Evolutionary conservation across 2,888 invertebrate species (phyloP).

Genomic region (Drosophila nr. perissopoda): DNA sequence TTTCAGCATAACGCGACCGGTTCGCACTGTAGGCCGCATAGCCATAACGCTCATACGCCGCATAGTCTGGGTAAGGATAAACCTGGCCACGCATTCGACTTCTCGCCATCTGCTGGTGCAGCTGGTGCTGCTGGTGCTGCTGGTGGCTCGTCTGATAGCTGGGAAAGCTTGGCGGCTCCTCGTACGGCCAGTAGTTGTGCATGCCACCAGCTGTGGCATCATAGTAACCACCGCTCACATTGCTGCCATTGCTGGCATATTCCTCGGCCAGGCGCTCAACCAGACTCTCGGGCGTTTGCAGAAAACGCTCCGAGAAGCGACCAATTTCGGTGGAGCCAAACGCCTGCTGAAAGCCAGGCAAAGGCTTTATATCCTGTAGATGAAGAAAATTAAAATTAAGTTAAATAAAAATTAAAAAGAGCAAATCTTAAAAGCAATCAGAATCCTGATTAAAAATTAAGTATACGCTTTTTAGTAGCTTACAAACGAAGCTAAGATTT

Average conservation of each 20-base stretch:
- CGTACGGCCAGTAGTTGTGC: conserved; percentile 56
- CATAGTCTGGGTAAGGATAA: conserved; percentile 62
- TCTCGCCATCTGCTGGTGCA: conserved; percentile 27
- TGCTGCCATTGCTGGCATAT: conserved; percentile 35
- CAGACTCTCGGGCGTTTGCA: conserved; percentile 79
- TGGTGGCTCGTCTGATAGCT: conserved; percentile 14
- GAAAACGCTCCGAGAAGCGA: conserved; percentile 91
- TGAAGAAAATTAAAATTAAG: not conserved
- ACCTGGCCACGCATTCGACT: conserved; percentile 58
- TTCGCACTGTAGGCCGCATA: conserved; percentile 59
- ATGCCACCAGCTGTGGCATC: conserved; percentile 36
- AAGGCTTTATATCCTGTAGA: conserved; percentile 85
- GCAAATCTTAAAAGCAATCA: not conserved
- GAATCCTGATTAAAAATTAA: not conserved
- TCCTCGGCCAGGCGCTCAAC: conserved; percentile 66
- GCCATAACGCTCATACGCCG: conserved; percentile 70
- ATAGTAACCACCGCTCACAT: conserved; percentile 29
- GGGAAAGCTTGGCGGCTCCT: conserved; percentile 47
- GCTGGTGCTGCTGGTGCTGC: conserved; percentile 16
- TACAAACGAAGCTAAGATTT: not conserved
- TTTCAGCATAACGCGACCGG: conserved; percentile 70
- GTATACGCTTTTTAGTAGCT: not conserved
- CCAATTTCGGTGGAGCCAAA: conserved; percentile 95
- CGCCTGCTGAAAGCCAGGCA: conserved; percentile 93
- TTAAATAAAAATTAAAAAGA: not conserved